These are phyloP conservation scores for Agriopis aurantiaria DNA, from an alignment of 2,888 invertebrate genomes.

Conservation along the genomic window DNA sequence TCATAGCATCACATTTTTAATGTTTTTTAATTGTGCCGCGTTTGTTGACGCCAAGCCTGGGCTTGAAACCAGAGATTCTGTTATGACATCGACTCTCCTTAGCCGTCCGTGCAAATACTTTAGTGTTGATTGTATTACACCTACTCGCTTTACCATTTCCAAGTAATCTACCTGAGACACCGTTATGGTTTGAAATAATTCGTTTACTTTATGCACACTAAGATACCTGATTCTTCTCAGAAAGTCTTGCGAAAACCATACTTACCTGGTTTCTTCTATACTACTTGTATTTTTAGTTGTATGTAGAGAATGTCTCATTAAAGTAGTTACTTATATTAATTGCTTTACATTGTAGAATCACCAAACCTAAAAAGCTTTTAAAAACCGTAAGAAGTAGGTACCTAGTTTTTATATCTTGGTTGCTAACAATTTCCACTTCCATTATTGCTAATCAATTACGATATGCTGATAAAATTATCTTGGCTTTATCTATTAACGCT, in stretches of 20 bases:
- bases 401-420: not conserved
- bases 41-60: conserved; percentile 63
- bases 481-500: not conserved
- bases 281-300: too few relatives aligned
- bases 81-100: conserved; percentile 59
- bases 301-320: too few relatives aligned
- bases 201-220: conserved; percentile 1
- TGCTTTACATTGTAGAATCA: not conserved
- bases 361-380: not conserved
- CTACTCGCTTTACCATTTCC: conserved; percentile 38
- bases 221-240: conserved; percentile 5
- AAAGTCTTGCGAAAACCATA: not conserved
- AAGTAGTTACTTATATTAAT: not conserved
- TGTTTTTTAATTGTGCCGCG: conserved; percentile 77
- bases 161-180: conserved; percentile 38
- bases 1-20: conserved; percentile 80
- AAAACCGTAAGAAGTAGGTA: not conserved
- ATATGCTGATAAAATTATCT: not conserved
- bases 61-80: conserved; percentile 57
- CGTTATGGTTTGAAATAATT: conserved; percentile 29
- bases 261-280: not conserved
- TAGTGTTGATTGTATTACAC: conserved; percentile 41
- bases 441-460: not conserved
- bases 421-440: not conserved
- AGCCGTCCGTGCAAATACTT: conserved; percentile 44